Evolutionary conservation across 2,888 invertebrate genomes (phyloP).

Genomic region (Epirrhoe alternata): DNA sequence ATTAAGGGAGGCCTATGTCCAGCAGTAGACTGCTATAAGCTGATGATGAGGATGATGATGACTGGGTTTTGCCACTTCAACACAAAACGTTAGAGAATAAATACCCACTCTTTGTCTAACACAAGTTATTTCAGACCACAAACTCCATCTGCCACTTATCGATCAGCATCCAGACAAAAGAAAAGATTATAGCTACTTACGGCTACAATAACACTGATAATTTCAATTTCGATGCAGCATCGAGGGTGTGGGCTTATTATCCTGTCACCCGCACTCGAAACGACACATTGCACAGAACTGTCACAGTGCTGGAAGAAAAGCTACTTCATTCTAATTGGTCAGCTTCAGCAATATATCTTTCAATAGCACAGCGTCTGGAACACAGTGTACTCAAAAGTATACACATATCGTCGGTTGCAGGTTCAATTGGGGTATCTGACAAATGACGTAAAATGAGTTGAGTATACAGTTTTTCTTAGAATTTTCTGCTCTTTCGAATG

Average conservation of each 20-base stretch:
- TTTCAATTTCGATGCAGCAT: slow-evolving; percentile 61
- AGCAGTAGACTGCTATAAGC: no score
- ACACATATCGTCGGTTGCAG: no score
- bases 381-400: neutral
- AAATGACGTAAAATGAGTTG: no score
- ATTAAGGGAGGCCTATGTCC: no score
- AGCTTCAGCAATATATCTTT: no score
- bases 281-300: slow-evolving; percentile 57
- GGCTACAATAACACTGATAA: slow-evolving; percentile 67
- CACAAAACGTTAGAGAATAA: neutral
- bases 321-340: slow-evolving; percentile 5
- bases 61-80: neutral
- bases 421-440: no score
- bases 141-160: slow-evolving; percentile 13
- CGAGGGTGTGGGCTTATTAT: slow-evolving; percentile 79
- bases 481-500: no score
- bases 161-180: slow-evolving; percentile 34
- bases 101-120: neutral
- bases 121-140: slow-evolving; percentile 1
- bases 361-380: no score
- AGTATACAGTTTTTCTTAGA: no score
- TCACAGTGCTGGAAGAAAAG: slow-evolving; percentile 4
- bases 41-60: no score
- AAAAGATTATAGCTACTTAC: slow-evolving; percentile 47
- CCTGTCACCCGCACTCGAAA: slow-evolving; percentile 77